Base-by-base conservation (phyloP, 2,113 vertebrate species). In the Toxotes jaculatrix region DNA sequence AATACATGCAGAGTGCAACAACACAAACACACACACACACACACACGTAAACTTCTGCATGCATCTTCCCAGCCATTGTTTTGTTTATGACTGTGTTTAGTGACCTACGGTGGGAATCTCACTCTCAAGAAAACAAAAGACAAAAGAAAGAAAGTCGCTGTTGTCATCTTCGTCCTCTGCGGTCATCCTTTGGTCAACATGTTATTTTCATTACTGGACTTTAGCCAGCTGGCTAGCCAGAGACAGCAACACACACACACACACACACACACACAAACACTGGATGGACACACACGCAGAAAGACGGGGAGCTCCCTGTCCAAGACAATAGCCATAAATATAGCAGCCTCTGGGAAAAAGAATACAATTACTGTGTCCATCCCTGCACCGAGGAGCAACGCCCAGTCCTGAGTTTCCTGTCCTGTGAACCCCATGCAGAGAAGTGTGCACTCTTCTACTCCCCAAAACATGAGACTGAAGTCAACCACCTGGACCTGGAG, bases 281-380 rank as follows among this genome's bases (percentile, higher is more conserved):
- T n/a, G 19, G 19, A 27, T 27, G 27, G 11, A 34, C 63, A 84
- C 45, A 74, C 53, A 57, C 47, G 61, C 55, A 72, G 38, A 81
- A 64, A 78, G 70, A 56, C 14, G 42, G 38, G 86, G 82, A 76
- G 90, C 81, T 90, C 88, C 49, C 64, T 66, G 67, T 80, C 82
- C 86, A 64, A 93, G 96, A 98, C 97, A 98, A 98, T 97, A 89
- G 96, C 95, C 93, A 95, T 94, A 97, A 96, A 96, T 97, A 96
- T 97, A 98, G 97, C 95, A 84, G 84, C 93, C 86, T 94, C 96
- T 98, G 97, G 97, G 97, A 98, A 98, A 96, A 96, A 93, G 94
- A 94, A 93, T 92, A 87, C 91, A 89, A 91, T 92, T 57, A 77
- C 83, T 63, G 90, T 87, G 95, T 96, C 95, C 94, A 95, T 95